Base-by-base conservation (phyloP, 2,797 vertebrate genomes). In the Sebastes variabilis region DNA sequence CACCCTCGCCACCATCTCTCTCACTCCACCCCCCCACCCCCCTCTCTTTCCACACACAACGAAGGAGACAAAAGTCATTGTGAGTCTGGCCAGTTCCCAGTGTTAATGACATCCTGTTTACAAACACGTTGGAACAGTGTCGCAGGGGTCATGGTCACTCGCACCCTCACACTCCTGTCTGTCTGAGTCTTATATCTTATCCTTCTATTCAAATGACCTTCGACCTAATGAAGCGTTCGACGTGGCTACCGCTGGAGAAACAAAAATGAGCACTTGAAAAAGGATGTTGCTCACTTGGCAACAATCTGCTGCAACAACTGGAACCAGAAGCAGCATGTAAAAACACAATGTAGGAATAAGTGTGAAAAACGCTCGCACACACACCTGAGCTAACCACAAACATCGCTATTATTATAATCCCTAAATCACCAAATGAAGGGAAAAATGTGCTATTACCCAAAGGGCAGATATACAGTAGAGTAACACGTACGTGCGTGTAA, bases 61-160 rank as follows among this genome's bases (percentile, higher is more conserved):
- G 36, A 66, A 78, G 75, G 60, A 89, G 82, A 93, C 91, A 93
- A 92, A 92, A 91, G 86, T 94, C 90, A 94, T 93, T 93, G 91
- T 94, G 87, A 91, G 75, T 65, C 91, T 82, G 95, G 94, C 96
- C 93, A 95, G 96, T 97, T 97, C 97, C 96, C 96, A 96, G 96
- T 96, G 96, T 98, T 97, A 97, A 98, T 97, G 97, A 97, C 97
- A 96, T 98, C 97, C 98, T 99, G 98, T 99, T 98, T 99, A 98
- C 97, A 97, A 98, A 97, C 95, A 97, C 89, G 93, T 93, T 95
- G 94, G 94, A 96, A 96, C 95, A 91, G 96, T 95, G 96, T 97
- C 94, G 87, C 94, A 88, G 95, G 95, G 97, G 97, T 98, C 97
- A 97, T 87, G 96, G 96, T 96, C 97, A 94, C 95, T 95, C 91